Evolutionary conservation across 2,797 vertebrate genomes (phyloP).

Genomic region (Brotula barbata): DNA sequence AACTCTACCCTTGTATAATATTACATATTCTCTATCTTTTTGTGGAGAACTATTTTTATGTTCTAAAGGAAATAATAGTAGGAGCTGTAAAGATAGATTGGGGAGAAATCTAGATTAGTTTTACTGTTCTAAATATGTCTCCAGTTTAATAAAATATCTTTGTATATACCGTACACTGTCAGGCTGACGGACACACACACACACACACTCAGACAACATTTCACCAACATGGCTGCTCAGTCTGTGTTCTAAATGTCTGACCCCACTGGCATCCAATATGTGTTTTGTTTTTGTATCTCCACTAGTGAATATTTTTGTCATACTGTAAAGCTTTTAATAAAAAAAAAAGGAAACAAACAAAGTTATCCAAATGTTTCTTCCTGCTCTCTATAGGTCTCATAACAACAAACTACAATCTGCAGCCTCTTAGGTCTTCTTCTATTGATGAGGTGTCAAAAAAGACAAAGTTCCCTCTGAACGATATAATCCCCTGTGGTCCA

Average conservation of each 20-base stretch:
- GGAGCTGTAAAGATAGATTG: constrained; percentile 62
- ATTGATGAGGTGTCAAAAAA: constrained; percentile 68
- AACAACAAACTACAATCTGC: constrained; percentile 98
- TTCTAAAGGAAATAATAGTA: constrained; percentile 71
- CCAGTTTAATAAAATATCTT: constrained; percentile 26
- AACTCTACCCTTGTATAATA: constrained; percentile 61
- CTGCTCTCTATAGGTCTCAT: constrained; percentile 91
- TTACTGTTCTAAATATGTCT: constrained; percentile 58
- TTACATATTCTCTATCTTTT: constrained; percentile 74
- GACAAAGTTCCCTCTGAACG: constrained; percentile 46
- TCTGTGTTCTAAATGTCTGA: constrained; percentile 66
- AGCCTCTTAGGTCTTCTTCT: constrained; percentile 85
- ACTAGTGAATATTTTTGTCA: constrained; percentile 77
- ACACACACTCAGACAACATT: constrained; percentile 55
- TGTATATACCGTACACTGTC: constrained; percentile 56
- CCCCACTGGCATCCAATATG: constrained; percentile 77
- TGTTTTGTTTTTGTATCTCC: constrained; percentile 68
- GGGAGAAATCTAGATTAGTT: constrained; percentile 57
- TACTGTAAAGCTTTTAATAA: constrained; percentile 81
- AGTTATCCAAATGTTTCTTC: constrained; percentile 84
- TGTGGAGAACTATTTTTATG: constrained; percentile 75
- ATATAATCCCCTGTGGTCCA: constrained; percentile 43
- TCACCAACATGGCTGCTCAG: constrained; percentile 80
- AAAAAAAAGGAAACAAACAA: constrained; percentile 64
- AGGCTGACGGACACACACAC: constrained; percentile 35